Base-by-base conservation (phyloP, 2,888 invertebrate species). In the Incurvaria masculella region DNA sequence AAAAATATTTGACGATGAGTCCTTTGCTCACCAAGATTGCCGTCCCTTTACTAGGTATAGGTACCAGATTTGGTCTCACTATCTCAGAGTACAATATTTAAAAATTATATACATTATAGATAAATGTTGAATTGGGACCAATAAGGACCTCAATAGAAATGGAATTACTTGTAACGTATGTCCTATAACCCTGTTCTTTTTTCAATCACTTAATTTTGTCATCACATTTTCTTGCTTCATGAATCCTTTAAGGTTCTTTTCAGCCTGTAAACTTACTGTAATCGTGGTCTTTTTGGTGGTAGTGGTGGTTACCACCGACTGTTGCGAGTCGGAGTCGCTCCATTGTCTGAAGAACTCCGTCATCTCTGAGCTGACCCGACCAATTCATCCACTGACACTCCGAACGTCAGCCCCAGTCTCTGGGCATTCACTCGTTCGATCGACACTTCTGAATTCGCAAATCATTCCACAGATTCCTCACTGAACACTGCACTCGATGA, bases 341-440 rank as follows among this genome's bases (percentile, higher is more conserved):
- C 79, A 79, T 61, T 72, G 61, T 61, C 75, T 76, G 54, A 64
- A 79, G 58, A 76, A 73, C 59, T 79, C 79, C 69, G 79, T 74
- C 78, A 79, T 78, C 51, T 53, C 50, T 17, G 26, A 33, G 14
- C 33, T 14, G 23, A 23, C 23, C 23, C 23, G 23, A 23, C 23
- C 23, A 33, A 33, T 33, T 33, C 33, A 33, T 33, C 33, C 33
- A 33, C 33, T 33, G 14, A n/a, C 33, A 33, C 33, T 8, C 8
- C 33, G n/a, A n/a, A 18, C 41, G 10, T 41, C 14, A 6, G 41
- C 41, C 19, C 41, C 21, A 20, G 17, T 20, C 16, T 11, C 33
- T 11, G 33, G 33, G 33, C 33, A 33, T 33, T 33, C 33, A 33
- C 33, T 33, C 33, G 23, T 6, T 23, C 65, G 60, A 26, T 54